Evolutionary conservation across 1,140 invertebrate genomes (phyloP).

Genomic region (Holcopasites calliopsidis): DNA sequence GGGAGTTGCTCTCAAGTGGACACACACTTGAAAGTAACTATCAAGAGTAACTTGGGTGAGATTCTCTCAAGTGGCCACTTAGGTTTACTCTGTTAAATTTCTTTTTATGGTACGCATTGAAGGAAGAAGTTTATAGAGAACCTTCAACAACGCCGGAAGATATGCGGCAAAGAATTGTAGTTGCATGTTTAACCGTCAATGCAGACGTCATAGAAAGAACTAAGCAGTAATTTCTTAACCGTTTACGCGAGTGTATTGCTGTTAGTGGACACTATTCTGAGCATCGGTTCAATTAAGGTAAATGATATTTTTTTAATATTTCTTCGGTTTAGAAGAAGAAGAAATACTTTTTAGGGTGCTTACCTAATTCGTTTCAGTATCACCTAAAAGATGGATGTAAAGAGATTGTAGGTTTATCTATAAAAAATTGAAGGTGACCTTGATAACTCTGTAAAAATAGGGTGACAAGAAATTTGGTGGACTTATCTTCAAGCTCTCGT

Average conservation of each 20-base stretch:
- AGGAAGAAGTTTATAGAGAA: too few species aligned
- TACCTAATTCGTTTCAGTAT: too few species aligned
- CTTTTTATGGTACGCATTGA: neutral
- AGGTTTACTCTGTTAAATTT: neutral
- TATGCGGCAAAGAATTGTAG: neutral
- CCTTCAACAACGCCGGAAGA: too few species aligned
- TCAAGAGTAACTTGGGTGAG: slow-evolving; percentile 27
- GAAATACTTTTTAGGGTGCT: too few species aligned
- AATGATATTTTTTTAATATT: too few species aligned
- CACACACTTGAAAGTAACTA: neutral
- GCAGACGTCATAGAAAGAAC: neutral
- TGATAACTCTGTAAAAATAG: too few species aligned
- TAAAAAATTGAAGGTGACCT: too few species aligned
- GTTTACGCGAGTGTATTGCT: neutral
- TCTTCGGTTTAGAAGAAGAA: too few species aligned
- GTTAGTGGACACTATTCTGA: too few species aligned
- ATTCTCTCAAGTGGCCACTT: neutral
- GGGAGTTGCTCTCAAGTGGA: slow-evolving; percentile 35
- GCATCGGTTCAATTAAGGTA: too few species aligned
- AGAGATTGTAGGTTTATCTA: too few species aligned
- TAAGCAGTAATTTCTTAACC: neutral
- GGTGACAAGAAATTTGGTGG: neutral
- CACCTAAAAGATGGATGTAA: too few species aligned
- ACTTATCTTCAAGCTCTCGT: neutral
- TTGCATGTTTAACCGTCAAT: neutral